These are phyloP conservation scores for Anguilla anguilla DNA, from an alignment of 2,797 vertebrate genomes.

Conservation along the genomic window DNA sequence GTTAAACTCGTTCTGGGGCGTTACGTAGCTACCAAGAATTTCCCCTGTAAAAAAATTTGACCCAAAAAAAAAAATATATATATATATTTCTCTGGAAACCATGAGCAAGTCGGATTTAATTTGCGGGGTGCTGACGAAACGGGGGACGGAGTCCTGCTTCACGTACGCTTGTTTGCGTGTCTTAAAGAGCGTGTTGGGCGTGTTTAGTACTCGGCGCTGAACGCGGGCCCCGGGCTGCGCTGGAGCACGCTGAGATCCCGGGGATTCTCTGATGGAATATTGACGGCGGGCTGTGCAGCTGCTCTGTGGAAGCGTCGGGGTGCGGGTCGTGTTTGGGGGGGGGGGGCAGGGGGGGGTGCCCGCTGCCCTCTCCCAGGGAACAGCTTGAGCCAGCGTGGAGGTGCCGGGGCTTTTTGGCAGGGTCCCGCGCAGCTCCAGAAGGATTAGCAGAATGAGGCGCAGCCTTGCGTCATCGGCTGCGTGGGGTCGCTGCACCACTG, in stretches of 20 bases:
- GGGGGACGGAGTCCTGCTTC: neutral
- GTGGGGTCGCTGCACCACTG: constrained; percentile 40
- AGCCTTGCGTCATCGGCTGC: constrained; percentile 68
- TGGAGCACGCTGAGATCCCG: neutral
- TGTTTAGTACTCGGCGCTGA: neutral
- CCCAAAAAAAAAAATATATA: neutral
- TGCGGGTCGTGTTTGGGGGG: neutral
- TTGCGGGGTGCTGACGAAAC: neutral
- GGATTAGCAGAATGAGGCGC: constrained; percentile 69
- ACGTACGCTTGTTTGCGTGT: neutral
- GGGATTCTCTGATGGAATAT: neutral
- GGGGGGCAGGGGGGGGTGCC: neutral
- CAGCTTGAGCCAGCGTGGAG: constrained; percentile 46
- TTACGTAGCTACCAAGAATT: neutral
- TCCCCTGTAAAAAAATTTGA: neutral
- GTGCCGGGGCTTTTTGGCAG: constrained; percentile 61
- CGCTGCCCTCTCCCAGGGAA: constrained; percentile 29
- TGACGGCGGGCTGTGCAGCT: neutral
- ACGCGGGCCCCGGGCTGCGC: neutral
- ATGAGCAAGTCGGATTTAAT: neutral
- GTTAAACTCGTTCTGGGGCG: neutral
- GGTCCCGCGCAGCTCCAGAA: constrained; percentile 63
- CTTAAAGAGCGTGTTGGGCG: neutral
- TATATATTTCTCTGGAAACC: neutral
- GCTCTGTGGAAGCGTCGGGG: neutral